phyloP scores from a whole-genome alignment of 2,113 vertebrate genomes.

The Malurus melanocephalus region DNA sequence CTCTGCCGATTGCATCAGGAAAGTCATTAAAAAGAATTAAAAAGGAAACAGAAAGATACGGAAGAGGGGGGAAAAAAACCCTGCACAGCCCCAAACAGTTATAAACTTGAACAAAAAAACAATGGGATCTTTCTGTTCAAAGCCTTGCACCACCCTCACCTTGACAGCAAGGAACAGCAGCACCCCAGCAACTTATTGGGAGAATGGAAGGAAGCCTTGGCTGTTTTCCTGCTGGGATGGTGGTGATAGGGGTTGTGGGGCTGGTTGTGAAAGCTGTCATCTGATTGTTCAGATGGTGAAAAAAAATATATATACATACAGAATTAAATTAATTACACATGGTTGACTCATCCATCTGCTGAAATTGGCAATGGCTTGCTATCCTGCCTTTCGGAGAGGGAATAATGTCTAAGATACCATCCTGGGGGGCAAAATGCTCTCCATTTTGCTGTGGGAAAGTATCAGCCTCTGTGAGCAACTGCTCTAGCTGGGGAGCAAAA shows the following conservation, averaged over 20 bases:
- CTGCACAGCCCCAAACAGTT: conserved; percentile 27
- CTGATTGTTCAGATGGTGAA: background rate
- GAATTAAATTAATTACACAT: background rate
- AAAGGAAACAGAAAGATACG: conserved; percentile 33
- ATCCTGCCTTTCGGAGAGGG: background rate
- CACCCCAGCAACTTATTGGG: background rate
- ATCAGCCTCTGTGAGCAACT: background rate
- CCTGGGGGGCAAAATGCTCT: background rate
- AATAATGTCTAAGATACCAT: background rate
- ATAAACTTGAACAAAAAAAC: conserved; percentile 52
- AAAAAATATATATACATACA: background rate
- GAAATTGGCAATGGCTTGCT: background rate
- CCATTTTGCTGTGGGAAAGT: background rate
- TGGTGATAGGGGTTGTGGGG: background rate
- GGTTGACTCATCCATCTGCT: background rate
- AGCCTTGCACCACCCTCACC: background rate
- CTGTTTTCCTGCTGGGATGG: background rate
- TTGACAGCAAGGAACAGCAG: background rate
- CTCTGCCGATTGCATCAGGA: conserved; percentile 32
- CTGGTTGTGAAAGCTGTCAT: background rate
- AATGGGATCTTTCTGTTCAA: conserved; percentile 13
- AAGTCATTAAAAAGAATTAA: conserved; percentile 66
- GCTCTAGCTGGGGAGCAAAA: background rate
- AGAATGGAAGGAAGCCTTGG: background rate
- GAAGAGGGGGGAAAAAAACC: rapidly evolving